Evolutionary conservation across 2,888 invertebrate species (phyloP), one percentile per base, ranked within the genome.

Genomic region (Oxystoma pomonae): DNA sequence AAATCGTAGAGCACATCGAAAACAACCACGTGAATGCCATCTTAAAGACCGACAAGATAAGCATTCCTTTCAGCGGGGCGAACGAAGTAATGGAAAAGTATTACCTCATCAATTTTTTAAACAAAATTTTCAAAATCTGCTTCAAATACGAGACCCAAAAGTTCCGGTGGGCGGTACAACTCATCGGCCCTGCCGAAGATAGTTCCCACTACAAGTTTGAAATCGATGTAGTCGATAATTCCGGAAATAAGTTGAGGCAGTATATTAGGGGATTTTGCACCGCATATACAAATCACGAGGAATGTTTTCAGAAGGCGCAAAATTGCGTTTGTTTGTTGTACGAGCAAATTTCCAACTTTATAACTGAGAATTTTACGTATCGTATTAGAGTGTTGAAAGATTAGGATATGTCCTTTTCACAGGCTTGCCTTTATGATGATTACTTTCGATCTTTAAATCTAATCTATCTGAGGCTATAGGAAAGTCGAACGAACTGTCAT

Each of bases 191-290:
- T 0, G 56, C 67, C 0, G 72, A 70, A 51, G 68, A 74, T 12
- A 65, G 67, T 49, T 61, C 63, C 21, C 68, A 69, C 2, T 77
- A 70, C 57, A 71, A 70, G 65, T 76, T 74, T 59, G 77, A 77
- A 66, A 62, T 77, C 2, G 77, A 77, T 64, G 64, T 78, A n/a
- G 65, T 73, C 7, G 76, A 77, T 67, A 67, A 70, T 12, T 71
- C 69, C 17, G 67, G 68, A 2, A 68, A 63, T 12, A 72, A 71
- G 52, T 61, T 68, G 51, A 67, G 72, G 20, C 66, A 68, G 17
- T 73, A 69, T 55, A 52, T 72, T 9, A 70, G 63, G 60, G 69
- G 71, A 1, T 58, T 60, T 9, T 73, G 73, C 60, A 60, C 59
- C 3, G 58, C 68, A 3, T 59, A 64, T 5, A 61, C 66, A 0